A percentile compares a stretch with the other conserved stretches of the same genome.
phyloP scores from a whole-genome alignment of 2,888 invertebrate species.

The Epirrita christyi region DNA sequence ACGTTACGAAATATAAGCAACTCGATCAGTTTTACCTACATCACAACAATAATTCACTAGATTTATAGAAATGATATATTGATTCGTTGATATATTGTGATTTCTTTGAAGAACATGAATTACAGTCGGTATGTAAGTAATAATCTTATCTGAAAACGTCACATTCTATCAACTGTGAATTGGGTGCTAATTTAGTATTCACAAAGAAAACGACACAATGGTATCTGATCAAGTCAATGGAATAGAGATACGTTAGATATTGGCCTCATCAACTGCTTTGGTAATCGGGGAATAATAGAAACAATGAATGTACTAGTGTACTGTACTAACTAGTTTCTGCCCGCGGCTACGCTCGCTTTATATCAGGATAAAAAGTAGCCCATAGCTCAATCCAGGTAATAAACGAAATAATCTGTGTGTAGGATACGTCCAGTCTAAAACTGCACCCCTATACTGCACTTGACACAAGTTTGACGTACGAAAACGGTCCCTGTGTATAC shows the following conservation, averaged over 20 bases:
- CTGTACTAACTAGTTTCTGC: no score
- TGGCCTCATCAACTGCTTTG: constrained; percentile 8
- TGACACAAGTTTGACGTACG: no score
- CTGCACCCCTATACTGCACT: no score
- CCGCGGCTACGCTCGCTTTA: no score
- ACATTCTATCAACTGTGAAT: constrained; percentile 18
- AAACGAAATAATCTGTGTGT: no score
- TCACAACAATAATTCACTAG: constrained; percentile 10
- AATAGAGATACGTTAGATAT: constrained; percentile 6
- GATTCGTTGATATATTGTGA: background rate
- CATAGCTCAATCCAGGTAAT: no score
- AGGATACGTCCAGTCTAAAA: no score
- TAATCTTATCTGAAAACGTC: constrained; percentile 29
- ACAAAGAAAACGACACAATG: constrained; percentile 22
- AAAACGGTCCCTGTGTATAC: no score
- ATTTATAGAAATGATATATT: constrained; percentile 30
- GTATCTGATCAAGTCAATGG: constrained; percentile 23
- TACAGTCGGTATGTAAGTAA: constrained; percentile 11
- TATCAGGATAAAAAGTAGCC: no score
- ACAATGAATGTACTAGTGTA: background rate
- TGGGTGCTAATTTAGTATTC: constrained; percentile 28
- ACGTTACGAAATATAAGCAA: no score
- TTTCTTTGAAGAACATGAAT: constrained; percentile 13
- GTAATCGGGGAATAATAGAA: constrained; percentile 8
- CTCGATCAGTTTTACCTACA: no score